These are phyloP conservation scores for Volucella bombylans DNA, from an alignment of 2,888 invertebrate species.

Conservation along the genomic window DNA sequence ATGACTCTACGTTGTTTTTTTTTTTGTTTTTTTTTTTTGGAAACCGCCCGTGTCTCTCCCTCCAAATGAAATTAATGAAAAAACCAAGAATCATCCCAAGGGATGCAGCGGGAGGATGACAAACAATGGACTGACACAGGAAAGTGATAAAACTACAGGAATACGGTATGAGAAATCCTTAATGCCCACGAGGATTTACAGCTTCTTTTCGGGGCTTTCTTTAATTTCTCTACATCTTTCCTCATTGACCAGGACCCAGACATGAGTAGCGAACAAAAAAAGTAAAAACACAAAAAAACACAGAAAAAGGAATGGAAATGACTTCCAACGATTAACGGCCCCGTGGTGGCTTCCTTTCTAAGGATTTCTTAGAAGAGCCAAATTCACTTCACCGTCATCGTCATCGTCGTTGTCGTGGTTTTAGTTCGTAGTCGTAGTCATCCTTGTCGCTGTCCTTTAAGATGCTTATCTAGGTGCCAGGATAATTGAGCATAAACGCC, in stretches of 20 bases:
- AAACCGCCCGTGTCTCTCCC: not conserved
- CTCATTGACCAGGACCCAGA: constrained; percentile 54
- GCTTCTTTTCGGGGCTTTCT: constrained; percentile 60
- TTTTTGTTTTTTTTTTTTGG: not conserved
- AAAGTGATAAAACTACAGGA: constrained; percentile 69
- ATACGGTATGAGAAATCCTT: constrained; percentile 36
- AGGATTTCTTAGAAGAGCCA: constrained; percentile 11
- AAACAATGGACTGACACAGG: constrained; percentile 63
- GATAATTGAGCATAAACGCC: constrained; percentile 73
- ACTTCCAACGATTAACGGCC: constrained; percentile 65
- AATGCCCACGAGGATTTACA: constrained; percentile 71
- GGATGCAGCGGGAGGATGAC: constrained; percentile 38
- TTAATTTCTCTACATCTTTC: constrained; percentile 59
- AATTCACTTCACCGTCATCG: constrained; percentile 2
- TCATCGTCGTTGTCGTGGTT: too few relatives aligned
- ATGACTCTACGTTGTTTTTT: not conserved
- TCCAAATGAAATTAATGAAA: constrained; percentile 53
- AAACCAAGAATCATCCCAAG: constrained; percentile 49
- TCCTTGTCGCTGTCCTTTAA: constrained; percentile 9
- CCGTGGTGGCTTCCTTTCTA: constrained; percentile 27
- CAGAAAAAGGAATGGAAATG: constrained; percentile 52
- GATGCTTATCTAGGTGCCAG: constrained; percentile 69
- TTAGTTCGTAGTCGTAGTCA: too few relatives aligned
- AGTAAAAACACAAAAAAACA: constrained; percentile 22
- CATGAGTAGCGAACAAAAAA: constrained; percentile 25